Percentiles rank a stretch among this genome's conserved stretches.
Evolutionary conservation across 2,888 invertebrate genomes (phyloP).

Genomic region (Portevinia maculata): DNA sequence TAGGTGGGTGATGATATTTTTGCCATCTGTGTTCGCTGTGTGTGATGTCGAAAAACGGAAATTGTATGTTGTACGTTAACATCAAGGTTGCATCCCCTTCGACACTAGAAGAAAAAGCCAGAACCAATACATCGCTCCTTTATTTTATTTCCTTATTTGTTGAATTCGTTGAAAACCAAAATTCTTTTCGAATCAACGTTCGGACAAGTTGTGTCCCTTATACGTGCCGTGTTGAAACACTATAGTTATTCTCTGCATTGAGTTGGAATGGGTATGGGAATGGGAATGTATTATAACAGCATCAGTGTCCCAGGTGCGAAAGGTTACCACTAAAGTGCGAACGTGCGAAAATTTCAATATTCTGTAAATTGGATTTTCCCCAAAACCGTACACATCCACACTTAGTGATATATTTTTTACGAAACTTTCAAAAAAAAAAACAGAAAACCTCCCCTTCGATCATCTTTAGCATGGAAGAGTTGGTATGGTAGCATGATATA

Average conservation of each 20-base stretch:
- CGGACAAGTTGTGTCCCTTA: slow-evolving; percentile 66
- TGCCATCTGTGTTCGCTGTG: slow-evolving; percentile 46
- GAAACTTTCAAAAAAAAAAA: slow-evolving; percentile 46
- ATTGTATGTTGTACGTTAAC: slow-evolving; percentile 31
- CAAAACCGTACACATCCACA: slow-evolving; percentile 8
- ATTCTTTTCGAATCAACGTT: slow-evolving; percentile 48
- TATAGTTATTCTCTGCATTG: slow-evolving; percentile 12
- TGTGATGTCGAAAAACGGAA: slow-evolving; percentile 13
- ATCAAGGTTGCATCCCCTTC: slow-evolving; percentile 24
- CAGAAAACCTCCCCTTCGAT: slow-evolving; percentile 14
- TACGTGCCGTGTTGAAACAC: slow-evolving; percentile 50
- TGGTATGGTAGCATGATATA: slow-evolving; percentile 27
- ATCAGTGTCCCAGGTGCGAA: slow-evolving; percentile 71
- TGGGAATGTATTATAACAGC: slow-evolving; percentile 59
- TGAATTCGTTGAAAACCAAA: slow-evolving; percentile 45
- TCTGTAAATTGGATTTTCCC: slow-evolving; percentile 61
- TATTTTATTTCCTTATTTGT: slow-evolving; percentile 18
- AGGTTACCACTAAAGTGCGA: slow-evolving; percentile 73
- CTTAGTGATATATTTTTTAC: background rate
- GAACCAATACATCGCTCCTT: slow-evolving; percentile 28
- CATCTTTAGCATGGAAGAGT: background rate
- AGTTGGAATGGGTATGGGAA: background rate
- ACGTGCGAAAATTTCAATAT: slow-evolving; percentile 74
- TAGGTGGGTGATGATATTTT: slow-evolving; percentile 42
- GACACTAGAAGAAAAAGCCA: background rate